Evolutionary conservation across 1,140 invertebrate species (phyloP), one percentile per base, ranked within the genome.

Genomic region (Cotesia typhae): DNA sequence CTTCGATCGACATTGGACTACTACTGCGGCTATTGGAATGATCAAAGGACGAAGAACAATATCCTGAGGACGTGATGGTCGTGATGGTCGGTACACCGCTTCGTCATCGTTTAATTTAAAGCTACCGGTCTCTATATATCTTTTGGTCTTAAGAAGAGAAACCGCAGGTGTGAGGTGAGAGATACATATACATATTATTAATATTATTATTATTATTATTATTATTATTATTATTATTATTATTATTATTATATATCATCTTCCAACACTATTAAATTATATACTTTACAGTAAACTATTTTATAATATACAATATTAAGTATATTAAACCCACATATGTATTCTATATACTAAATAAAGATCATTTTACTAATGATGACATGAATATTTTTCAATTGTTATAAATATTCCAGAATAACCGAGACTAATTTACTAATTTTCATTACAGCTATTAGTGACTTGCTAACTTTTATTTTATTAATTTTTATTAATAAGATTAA

Each of bases 51-150:
- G 47, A 67, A 67, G 66, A 41, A 67, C 41, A 67, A 67, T 67
- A 67, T 67, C 66, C 66, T 51, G 52, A 14, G 41, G 47, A 67
- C 38, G 66, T 52, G 57, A 59, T 59, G 57, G 57, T 20, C 57
- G 17, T 52, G 57, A 59, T 59, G 57, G 57, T 20, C 57, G 17
- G 57, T 28, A 17, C 51, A 55, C 20, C 66, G 66, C 66, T 55
- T 67, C 66, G 66, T 67, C 66, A 67, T 67, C 66, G 66, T 67
- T 67, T 67, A 67, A 67, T 67, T 67, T 67, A 67, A 67, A 67
- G 66, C 66, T 67, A 67, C 66, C 66, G 66, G 66, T 67, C 66
- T 67, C 64, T 67, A 63, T 63, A 63, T 63, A 28, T 38, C 36
- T 36, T 63, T 28, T 28, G 28, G 41, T 47, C 41, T 47, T 47